phyloP scores from a whole-genome alignment of 2,888 invertebrate genomes.

The Galerucella calmariensis region DNA sequence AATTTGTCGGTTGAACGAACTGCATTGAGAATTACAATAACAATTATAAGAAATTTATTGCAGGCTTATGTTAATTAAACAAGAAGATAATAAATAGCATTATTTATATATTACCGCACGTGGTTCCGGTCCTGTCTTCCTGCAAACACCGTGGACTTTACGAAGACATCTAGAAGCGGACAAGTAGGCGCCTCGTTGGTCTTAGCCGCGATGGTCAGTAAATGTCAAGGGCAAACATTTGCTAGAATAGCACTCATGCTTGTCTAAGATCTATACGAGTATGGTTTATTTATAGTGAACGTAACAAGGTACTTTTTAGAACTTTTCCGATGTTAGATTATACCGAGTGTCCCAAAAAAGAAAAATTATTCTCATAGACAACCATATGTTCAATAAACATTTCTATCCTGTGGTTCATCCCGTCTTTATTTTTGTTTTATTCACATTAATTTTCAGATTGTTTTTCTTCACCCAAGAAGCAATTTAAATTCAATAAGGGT shows the following conservation, averaged over 20 bases:
- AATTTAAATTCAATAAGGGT: too few species aligned
- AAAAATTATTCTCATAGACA: neutral
- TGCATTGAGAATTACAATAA: slow-evolving; percentile 5
- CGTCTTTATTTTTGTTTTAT: too few species aligned
- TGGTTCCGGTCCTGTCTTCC: slow-evolving; percentile 36
- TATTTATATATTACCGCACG: too few species aligned
- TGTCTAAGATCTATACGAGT: slow-evolving; percentile 52
- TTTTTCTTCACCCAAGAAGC: too few species aligned
- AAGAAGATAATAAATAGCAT: too few species aligned
- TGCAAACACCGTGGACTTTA: slow-evolving; percentile 47
- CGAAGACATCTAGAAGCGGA: slow-evolving; percentile 54
- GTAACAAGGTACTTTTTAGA: slow-evolving; percentile 42
- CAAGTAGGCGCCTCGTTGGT: slow-evolving; percentile 53
- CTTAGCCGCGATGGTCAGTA: slow-evolving; percentile 53
- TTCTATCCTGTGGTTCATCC: too few species aligned
- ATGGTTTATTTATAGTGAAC: slow-evolving; percentile 49
- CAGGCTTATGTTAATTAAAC: neutral
- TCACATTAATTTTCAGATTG: too few species aligned
- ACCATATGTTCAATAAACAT: too few species aligned
- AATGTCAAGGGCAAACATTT: slow-evolving; percentile 58
- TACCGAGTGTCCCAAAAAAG: neutral
- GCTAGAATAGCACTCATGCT: slow-evolving; percentile 51
- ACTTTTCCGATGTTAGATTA: slow-evolving; percentile 31
- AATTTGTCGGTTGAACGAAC: neutral
- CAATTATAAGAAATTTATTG: slow-evolving; percentile 2